A percentile compares a stretch with the other conserved stretches of the same genome.
Conservation (phyloP, 2,113 vertebrate species). For the Pteronura brasiliensis region DNA sequence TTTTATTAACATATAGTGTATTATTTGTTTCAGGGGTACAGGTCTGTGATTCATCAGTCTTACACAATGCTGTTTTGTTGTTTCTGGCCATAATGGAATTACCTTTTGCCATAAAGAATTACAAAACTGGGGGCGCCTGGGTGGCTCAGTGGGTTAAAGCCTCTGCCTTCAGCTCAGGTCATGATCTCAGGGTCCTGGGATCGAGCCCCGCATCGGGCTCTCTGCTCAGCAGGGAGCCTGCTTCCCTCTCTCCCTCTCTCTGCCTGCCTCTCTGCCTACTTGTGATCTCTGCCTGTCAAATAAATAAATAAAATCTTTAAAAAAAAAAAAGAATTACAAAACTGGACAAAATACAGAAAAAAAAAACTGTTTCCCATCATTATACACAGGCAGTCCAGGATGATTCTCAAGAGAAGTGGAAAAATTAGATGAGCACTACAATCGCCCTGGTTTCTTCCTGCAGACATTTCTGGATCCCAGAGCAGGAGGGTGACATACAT, state of each 20-base stretch:
- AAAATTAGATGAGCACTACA: not conserved
- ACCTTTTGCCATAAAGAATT: not conserved
- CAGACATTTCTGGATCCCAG: not conserved
- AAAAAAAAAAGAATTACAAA: conserved; percentile 20
- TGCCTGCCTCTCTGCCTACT: no score
- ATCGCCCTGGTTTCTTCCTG: not conserved
- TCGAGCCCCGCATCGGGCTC: no score
- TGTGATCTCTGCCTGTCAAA: no score
- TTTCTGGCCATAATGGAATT: not conserved
- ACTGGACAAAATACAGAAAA: not conserved
- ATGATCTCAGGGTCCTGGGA: no score
- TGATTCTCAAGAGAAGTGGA: not conserved
- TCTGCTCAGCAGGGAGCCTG: no score
- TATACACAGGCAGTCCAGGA: not conserved
- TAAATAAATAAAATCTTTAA: no score
- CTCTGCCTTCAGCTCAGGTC: no score
- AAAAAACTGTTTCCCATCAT: not conserved
- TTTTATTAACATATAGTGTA: no score
- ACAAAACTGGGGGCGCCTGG: conserved; percentile 16
- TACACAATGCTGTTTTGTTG: not conserved
- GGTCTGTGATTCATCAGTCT: no score
- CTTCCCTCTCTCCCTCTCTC: no score
- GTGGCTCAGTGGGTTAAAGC: no score
- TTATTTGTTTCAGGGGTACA: no score
- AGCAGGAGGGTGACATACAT: not conserved